Base-by-base conservation (phyloP, 2,797 vertebrate species). In the Oreonectes daqikongensis region DNA sequence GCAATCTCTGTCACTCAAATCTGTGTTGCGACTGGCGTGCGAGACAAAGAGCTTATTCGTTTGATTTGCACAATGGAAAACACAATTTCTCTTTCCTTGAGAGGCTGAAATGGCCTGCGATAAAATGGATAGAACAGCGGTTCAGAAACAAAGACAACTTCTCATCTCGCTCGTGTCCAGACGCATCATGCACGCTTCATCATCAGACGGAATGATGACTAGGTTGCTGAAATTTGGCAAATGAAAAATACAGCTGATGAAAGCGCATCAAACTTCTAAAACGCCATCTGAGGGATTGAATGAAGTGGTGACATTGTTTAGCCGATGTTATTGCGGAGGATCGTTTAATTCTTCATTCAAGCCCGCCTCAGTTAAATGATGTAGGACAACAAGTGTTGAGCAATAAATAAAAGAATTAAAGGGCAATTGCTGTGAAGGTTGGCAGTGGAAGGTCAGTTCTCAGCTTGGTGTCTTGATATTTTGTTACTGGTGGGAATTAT, bases 1-100 rank as follows among this genome's bases (percentile, higher is more conserved):
- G 79, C 88, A 91, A 93, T 92, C 89, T 92, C 86, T 88, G 91
- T 90, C 92, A 90, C 85, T 93, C 90, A 92, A 88, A 92, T 84
- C 81, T 72, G 79, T 89, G 84, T 90, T 90, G 90, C 87, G 87
- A 88, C 85, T 87, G 88, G 82, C 87, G 84, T 88, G 85, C 79
- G 69, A 88, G 87, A 90, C 79, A 81, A 81, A 85, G 81, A 85
- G 90, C 85, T 88, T 89, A 88, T 85, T 90, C 86, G 77, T 86
- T 87, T 65, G 59, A 86, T 89, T 88, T 88, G 82, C 85, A 85
- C 86, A 85, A 83, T 83, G 84, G 84, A 82, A 89, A 88, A 85
- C 84, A 84, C 75, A 64, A 83, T 85, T 87, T 84, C 81, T 60
- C 64, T 64, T 75, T 74, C 26, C 81, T 86, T 78, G 57, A 50